Percentiles rank a stretch among this genome's conserved stretches.
phyloP scores from a whole-genome alignment of 2,888 invertebrate genomes.

The Hydraecia micacea region DNA sequence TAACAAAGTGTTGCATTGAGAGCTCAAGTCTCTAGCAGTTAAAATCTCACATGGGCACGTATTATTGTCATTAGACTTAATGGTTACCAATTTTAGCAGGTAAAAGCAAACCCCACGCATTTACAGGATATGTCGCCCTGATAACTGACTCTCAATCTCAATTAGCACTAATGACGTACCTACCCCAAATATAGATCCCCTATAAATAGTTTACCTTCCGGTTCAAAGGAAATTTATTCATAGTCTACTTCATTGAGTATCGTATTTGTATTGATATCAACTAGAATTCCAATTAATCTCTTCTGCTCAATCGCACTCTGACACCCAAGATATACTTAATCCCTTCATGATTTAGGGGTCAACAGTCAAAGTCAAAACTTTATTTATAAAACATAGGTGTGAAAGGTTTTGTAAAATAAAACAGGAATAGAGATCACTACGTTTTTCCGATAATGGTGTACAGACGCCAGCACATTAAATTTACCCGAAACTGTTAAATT shows the following conservation, averaged over 20 bases:
- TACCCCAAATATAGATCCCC: background rate
- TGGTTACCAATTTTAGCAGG: background rate
- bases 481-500: too few species aligned
- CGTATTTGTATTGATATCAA: background rate
- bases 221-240: background rate
- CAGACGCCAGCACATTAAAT: too few species aligned
- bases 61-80: background rate
- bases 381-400: background rate
- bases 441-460: background rate
- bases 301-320: background rate
- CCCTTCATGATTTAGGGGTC: background rate
- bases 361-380: background rate
- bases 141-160: background rate
- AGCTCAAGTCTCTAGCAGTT: background rate
- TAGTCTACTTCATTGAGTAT: background rate
- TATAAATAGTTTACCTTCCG: conserved; percentile 1
- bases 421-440: background rate
- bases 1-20: background rate
- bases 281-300: background rate
- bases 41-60: background rate
- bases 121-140: background rate
- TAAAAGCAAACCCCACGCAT: background rate
- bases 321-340: background rate
- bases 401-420: background rate
- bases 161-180: background rate